Base-by-base conservation (phyloP, 2,113 vertebrate species). In the Tachuris rubrigastra region DNA sequence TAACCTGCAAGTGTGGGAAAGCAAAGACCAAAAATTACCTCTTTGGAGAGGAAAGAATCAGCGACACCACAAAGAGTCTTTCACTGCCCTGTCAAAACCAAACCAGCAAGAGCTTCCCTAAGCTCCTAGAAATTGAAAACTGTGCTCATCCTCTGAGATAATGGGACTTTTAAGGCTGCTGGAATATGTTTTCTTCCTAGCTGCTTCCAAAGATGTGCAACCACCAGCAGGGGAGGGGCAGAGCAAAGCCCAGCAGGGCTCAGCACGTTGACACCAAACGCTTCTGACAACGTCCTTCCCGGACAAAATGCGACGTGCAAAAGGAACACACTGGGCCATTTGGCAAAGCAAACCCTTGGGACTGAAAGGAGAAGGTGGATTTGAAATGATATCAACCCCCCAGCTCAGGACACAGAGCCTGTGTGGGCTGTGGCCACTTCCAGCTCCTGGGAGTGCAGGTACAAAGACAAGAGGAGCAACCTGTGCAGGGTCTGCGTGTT, bases 401-500 rank as follows among this genome's bases (percentile, higher is more conserved):
- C 46, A 27, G n/a, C 4, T 6, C 14, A 31, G 53, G 66, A 1
- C 50, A 17, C 35, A 1, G 17, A 13, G 52, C 16, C 33, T 37
- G 10, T 7, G 18, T 4, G 55, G 52, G 10, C 3, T 3, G 53
- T 49, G 50, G 18, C 30, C 53, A 12, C 31, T 20, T 33, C 53
- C 53, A 19, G 25, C 59, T 1, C 1, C 35, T 31, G 50, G 42
- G 21, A 50, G 41, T 1, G 1, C 11, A 8, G 41, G 14, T 5
- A 16, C 58, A 10, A 14, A 5, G 41, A 3, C 49, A 49, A 21
- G 67, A 55, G 35, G 11, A 23, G 7, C 18, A 3, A 2, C 20
- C 14, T 13, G 6, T 5, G 14, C 5, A 1, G 10, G 67, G 9
- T 27, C 31, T 81, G 52, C 3, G 1, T 0, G 0, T 22, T 22